A percentile compares a stretch with the other conserved stretches of the same genome.
Evolutionary conservation across 2,113 vertebrate species (phyloP).

Genomic region (Poeciliopsis turrubarensis): DNA sequence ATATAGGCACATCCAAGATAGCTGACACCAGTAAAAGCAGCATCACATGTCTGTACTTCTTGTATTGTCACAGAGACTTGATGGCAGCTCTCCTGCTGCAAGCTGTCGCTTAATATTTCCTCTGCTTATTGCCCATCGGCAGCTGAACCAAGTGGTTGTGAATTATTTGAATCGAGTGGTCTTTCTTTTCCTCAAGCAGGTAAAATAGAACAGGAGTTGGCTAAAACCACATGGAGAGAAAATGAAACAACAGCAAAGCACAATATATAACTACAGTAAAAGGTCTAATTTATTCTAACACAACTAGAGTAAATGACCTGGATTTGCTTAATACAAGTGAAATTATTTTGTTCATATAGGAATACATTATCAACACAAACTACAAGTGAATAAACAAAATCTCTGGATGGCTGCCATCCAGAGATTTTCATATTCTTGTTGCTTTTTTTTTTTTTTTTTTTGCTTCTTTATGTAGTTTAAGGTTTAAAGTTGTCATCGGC

Average conservation of each 20-base stretch:
- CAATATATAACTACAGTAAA: not conserved
- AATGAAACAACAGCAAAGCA: not conserved
- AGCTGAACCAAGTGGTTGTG: not conserved
- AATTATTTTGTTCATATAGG: not conserved
- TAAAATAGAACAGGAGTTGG: not conserved
- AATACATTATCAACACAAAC: not conserved
- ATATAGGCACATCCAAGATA: constrained; percentile 65
- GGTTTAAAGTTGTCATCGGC: constrained; percentile 93
- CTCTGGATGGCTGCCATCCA: not conserved
- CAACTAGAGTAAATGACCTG: not conserved
- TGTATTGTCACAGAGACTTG: constrained; percentile 38
- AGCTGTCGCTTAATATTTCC: constrained; percentile 3
- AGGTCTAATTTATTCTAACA: not conserved
- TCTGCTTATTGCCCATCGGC: not conserved
- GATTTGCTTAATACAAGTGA: not conserved
- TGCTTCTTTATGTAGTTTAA: constrained; percentile 77
- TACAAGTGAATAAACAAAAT: not conserved
- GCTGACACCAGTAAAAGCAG: constrained; percentile 66
- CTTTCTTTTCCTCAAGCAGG: not conserved
- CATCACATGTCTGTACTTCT: constrained; percentile 72
- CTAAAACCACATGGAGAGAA: not conserved
- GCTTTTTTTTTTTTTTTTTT: not conserved
- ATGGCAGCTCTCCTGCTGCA: constrained; percentile 27
- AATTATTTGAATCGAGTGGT: not conserved
- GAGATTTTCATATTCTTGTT: not conserved